Conservation (phyloP, 2,113 vertebrate genomes). For the Lanius ludovicianus region DNA sequence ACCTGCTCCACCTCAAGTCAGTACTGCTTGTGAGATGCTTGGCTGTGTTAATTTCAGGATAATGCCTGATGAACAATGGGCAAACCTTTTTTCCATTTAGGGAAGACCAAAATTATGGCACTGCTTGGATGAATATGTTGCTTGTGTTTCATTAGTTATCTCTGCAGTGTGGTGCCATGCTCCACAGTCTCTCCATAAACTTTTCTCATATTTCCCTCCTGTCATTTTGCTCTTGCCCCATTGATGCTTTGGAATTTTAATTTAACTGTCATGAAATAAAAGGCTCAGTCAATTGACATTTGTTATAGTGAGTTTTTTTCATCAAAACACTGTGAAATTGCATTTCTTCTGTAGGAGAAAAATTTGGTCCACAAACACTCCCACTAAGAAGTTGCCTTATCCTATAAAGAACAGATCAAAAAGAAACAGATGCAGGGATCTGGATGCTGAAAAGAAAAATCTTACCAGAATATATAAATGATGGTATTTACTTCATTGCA, state of each 20-base stretch:
- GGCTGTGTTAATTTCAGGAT: neutral
- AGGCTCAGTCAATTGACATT: neutral
- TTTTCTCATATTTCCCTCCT: neutral
- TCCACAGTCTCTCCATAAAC: neutral
- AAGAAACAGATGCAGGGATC: neutral
- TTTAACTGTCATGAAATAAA: neutral
- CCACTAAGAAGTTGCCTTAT: neutral
- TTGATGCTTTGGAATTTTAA: neutral
- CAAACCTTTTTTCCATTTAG: neutral
- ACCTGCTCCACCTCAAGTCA: neutral
- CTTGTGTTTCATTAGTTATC: neutral
- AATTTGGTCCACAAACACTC: neutral
- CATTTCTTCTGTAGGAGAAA: neutral
- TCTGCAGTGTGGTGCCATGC: fast-evolving
- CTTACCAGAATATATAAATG: neutral
- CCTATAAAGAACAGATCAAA: neutral
- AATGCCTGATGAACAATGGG: neutral
- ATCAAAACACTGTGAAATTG: neutral
- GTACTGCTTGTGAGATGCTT: neutral
- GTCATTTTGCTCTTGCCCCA: neutral
- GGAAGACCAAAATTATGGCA: neutral
- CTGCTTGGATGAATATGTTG: neutral
- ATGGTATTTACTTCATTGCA: neutral
- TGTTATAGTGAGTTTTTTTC: neutral
- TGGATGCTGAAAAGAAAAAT: neutral